Percentiles rank a stretch among this genome's conserved stretches.
Evolutionary conservation across 2,888 invertebrate genomes (phyloP).

Genomic region (Xylota segnis): DNA sequence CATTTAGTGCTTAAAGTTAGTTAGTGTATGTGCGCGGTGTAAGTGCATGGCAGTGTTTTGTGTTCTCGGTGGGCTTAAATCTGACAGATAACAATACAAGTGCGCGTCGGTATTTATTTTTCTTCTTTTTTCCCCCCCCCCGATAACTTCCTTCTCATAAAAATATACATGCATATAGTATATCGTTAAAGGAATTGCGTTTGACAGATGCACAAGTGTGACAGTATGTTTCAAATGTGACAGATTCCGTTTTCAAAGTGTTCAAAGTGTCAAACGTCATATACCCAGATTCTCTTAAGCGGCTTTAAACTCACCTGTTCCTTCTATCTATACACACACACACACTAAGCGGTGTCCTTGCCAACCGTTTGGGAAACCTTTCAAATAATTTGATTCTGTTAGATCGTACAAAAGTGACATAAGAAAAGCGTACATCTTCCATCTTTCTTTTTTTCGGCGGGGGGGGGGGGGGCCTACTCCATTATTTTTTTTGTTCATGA

Average conservation of each 20-base stretch:
- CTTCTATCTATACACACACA: no score
- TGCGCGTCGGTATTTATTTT: slow-evolving; percentile 49
- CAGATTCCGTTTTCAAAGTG: background rate
- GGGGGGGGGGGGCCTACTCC: slow-evolving; percentile 6
- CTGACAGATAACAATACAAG: slow-evolving; percentile 65
- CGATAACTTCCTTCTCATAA: background rate
- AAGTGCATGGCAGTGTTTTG: slow-evolving; percentile 59
- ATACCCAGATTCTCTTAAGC: background rate
- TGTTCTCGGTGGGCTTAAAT: slow-evolving; percentile 48
- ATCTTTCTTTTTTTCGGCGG: slow-evolving; percentile 2
- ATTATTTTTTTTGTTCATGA: slow-evolving; percentile 9
- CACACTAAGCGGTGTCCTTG: background rate
- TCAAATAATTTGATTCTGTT: background rate
- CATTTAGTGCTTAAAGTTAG: slow-evolving; percentile 58
- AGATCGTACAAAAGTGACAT: slow-evolving; percentile 17
- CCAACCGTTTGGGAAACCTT: background rate
- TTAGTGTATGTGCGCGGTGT: slow-evolving; percentile 56
- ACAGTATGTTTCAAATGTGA: background rate
- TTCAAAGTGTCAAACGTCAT: background rate
- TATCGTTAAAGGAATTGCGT: background rate
- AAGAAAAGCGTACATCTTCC: slow-evolving; percentile 19
- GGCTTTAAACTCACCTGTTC: slow-evolving; percentile 23
- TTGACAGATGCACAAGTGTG: slow-evolving; percentile 15
- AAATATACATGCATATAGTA: background rate
- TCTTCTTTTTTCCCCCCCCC: background rate